Conservation (phyloP, 2,113 vertebrate species). For the Caretta caretta region DNA sequence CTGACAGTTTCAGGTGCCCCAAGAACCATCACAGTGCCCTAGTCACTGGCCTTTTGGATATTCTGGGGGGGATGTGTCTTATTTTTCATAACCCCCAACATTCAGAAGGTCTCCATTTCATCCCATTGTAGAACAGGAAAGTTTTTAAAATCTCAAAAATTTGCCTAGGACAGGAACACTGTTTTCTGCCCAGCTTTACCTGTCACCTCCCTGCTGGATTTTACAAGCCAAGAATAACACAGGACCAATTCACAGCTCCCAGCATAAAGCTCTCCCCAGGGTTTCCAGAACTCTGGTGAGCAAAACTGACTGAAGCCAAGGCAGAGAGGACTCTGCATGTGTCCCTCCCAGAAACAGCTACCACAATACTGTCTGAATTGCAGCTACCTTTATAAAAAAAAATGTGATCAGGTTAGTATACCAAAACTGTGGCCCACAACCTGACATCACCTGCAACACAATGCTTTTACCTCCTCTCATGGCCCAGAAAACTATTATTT, state of each 20-base stretch:
- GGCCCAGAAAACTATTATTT: not conserved
- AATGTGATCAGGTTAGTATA: conserved; percentile 5
- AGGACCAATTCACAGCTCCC: not conserved
- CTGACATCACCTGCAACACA: not conserved
- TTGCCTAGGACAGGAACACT: not conserved
- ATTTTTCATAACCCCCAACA: not conserved
- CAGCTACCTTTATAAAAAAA: not conserved
- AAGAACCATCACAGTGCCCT: not conserved
- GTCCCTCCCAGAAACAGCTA: not conserved
- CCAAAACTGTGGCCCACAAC: not conserved
- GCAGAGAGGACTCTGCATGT: rapidly evolving
- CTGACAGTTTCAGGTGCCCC: not conserved
- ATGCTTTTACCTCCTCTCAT: not conserved
- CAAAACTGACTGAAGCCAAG: not conserved
- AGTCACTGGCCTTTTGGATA: not conserved
- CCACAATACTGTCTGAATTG: not conserved
- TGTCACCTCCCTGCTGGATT: not conserved
- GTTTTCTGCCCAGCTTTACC: not conserved
- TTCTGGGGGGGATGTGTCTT: not conserved
- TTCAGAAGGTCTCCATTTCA: not conserved
- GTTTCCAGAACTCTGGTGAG: not conserved
- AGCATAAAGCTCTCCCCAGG: not conserved
- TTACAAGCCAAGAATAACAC: not conserved
- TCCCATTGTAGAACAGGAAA: not conserved
- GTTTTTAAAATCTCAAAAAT: not conserved